A percentile compares a stretch with the other conserved stretches of the same genome.
phyloP scores from a whole-genome alignment of 2,888 invertebrate genomes.

The Pemphredon lugubris region DNA sequence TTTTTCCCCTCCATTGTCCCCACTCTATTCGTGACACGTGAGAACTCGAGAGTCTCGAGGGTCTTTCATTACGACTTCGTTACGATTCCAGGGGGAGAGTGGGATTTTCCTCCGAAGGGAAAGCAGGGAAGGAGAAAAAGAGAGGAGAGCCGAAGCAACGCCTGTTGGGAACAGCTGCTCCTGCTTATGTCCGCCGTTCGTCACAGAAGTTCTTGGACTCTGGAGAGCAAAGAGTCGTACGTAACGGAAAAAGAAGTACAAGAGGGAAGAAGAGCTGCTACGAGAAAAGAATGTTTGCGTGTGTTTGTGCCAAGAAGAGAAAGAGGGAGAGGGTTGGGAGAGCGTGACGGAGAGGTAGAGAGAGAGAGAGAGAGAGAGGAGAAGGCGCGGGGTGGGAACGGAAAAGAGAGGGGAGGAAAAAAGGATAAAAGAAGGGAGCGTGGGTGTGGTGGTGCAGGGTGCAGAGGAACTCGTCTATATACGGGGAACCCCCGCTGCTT shows the following conservation, averaged over 20 bases:
- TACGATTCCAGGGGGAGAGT: slow-evolving; percentile 20
- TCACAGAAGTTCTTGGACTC: slow-evolving; percentile 41
- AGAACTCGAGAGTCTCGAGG: slow-evolving; percentile 40
- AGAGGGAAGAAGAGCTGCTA: slow-evolving; percentile 14
- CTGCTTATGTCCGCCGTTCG: slow-evolving; percentile 56
- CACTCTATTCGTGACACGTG: slow-evolving; percentile 14
- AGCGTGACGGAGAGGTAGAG: slow-evolving; percentile 1
- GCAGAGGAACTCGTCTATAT: slow-evolving; percentile 51
- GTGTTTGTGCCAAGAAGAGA: too few species aligned
- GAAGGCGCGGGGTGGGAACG: background rate
- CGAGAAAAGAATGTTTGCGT: too few species aligned
- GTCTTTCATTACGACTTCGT: slow-evolving; percentile 50
- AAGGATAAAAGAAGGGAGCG: slow-evolving; percentile 33
- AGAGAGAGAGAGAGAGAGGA: background rate
- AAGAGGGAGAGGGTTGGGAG: background rate
- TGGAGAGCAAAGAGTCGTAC: slow-evolving; percentile 4
- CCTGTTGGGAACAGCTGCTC: slow-evolving; percentile 56
- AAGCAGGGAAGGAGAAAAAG: slow-evolving; percentile 16
- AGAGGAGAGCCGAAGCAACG: slow-evolving; percentile 26
- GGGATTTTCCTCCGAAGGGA: background rate
- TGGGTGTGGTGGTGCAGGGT: slow-evolving; percentile 53
- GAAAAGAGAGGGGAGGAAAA: background rate
- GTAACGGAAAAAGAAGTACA: slow-evolving; percentile 19
- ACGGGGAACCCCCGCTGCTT: slow-evolving; percentile 61
- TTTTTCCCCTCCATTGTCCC: slow-evolving; percentile 6